These are phyloP conservation scores for Thaumetopoea pityocampa DNA, from an alignment of 1,140 invertebrate species.

Conservation along the genomic window DNA sequence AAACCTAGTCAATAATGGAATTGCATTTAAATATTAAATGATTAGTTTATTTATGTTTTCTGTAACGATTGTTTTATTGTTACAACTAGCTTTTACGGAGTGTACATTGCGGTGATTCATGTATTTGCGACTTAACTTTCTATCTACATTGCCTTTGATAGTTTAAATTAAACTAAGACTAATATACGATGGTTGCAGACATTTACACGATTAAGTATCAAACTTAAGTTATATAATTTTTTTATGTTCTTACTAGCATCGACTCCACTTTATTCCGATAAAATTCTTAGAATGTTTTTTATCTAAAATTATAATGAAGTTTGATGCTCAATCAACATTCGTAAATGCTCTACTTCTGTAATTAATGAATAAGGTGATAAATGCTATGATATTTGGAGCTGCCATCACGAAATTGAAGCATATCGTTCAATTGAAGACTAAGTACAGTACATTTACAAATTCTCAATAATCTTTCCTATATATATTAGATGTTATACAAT, in stretches of 20 bases:
- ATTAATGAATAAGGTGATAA: constrained; percentile 27
- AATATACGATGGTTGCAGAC: constrained; percentile 27
- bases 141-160: constrained; percentile 48
- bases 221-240: background rate
- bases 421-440: constrained; percentile 72
- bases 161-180: constrained; percentile 39
- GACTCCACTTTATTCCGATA: background rate
- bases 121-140: constrained; percentile 31
- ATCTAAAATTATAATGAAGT: background rate
- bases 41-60: constrained; percentile 16
- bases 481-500: constrained; percentile 71
- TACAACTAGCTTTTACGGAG: constrained; percentile 17
- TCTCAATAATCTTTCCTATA: constrained; percentile 71
- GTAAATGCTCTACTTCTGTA: constrained; percentile 8
- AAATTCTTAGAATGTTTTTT: background rate
- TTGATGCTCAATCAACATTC: constrained; percentile 4
- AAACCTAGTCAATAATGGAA: constrained; percentile 36
- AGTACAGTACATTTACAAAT: constrained; percentile 60
- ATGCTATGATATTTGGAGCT: constrained; percentile 41
- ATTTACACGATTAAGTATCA: constrained; percentile 5
- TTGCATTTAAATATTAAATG: constrained; percentile 30
- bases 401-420: constrained; percentile 70
- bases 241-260: background rate
- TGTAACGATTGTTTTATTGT: constrained; percentile 18
- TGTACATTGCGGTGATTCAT: constrained; percentile 29